Base-by-base conservation (phyloP, 2,888 invertebrate genomes). In the Laothoe populi region DNA sequence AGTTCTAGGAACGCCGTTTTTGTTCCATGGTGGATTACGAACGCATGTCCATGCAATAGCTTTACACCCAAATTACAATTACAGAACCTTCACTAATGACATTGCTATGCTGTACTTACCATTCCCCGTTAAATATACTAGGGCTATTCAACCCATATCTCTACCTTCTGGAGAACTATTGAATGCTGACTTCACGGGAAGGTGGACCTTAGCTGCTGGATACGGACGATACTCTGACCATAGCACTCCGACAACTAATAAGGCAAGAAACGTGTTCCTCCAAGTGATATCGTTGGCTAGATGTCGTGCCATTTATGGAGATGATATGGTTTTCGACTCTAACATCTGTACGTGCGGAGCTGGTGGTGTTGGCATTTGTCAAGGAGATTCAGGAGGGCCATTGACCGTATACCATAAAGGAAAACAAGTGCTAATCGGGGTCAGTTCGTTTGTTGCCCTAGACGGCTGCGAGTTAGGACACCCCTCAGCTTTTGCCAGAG, bases 361-460 rank as follows among this genome's bases (percentile, higher is more conserved):
- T 7, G 87, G 88, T 13, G 86, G 84, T 13, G 85, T 86, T 42
- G 89, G 89, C 1, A 88, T 88, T 63, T 90, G 90, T 67, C 83
- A 80, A 63, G 89, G 89, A 2, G 89, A 89, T 65, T 89, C 88
- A 0, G 89, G 88, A 0, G 88, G 89, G 5, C 88, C 88, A 5
- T 66, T 88, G 57, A 82, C 83, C 3, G 66, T 83, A 40, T 78
- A 73, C 53, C 70, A 73, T 59, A 64, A 74, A 19, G 85, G 83
- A 16, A 61, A 75, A 63, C 78, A 81, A 62, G 67, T 87, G 57
- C 64, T 88, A 49, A 78, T 89, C 21, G 89, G 89, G 10, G 84
- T 90, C 26, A 90, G 89, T 70, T 89, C 88, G 1, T 90, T 88
- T 67, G 88, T 88, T 5, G 88, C 89, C 1, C 64, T 63, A 4